Conservation (phyloP, 92 coral and sea anemone genomes). For the Blastomussa wellsi region DNA sequence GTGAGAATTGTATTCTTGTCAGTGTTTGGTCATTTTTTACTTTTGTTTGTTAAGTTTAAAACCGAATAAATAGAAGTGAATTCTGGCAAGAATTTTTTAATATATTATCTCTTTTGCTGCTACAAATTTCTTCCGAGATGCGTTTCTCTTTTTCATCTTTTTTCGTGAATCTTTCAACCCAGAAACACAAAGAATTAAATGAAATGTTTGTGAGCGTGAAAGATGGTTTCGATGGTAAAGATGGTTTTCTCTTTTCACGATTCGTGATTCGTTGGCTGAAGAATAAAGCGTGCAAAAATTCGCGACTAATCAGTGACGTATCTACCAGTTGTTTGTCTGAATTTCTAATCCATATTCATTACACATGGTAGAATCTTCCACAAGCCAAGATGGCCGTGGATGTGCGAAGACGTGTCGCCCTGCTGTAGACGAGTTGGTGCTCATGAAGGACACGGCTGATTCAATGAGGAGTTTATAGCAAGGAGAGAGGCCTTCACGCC, state of each 20-base stretch:
- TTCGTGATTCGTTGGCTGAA: neutral
- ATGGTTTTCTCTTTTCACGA: neutral
- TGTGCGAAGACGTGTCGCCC: neutral
- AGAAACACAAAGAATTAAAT: too few species aligned
- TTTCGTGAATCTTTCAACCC: too few species aligned
- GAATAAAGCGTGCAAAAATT: neutral
- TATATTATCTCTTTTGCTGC: too few species aligned
- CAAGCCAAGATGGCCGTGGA: neutral
- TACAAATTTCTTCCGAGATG: too few species aligned
- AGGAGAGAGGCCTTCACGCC: neutral
- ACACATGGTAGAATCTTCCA: neutral
- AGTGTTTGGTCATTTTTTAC: constrained; percentile 5
- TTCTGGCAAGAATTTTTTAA: neutral
- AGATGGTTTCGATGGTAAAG: neutral
- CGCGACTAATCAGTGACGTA: neutral
- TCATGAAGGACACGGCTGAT: neutral
- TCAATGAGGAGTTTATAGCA: neutral
- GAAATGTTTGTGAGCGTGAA: too few species aligned
- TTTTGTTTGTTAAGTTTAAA: neutral
- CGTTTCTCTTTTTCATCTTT: too few species aligned
- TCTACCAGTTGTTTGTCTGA: neutral
- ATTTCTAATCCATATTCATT: neutral
- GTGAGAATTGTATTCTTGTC: neutral
- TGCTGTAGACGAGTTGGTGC: neutral
- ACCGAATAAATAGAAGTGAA: neutral